These are phyloP conservation scores for Eupeodes corollae DNA, from an alignment of 1,140 invertebrate species.

Conservation along the genomic window DNA sequence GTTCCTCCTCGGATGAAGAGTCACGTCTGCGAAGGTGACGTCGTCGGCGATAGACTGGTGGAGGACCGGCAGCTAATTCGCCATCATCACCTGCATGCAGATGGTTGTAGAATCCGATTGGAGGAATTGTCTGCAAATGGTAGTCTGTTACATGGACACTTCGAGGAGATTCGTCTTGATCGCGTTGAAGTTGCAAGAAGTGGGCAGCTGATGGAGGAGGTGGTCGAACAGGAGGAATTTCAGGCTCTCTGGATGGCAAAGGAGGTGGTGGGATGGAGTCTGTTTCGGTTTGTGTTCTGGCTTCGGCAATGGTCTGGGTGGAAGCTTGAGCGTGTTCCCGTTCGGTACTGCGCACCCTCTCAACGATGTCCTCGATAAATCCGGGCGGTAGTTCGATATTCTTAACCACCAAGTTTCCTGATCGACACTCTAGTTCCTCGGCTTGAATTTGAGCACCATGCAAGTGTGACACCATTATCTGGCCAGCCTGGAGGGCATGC, in stretches of 20 bases:
- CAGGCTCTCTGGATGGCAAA: conserved; percentile 19
- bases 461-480: conserved; percentile 66
- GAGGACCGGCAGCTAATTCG: conserved; percentile 30
- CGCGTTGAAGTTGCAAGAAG: conserved; percentile 14
- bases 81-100: conserved; percentile 20
- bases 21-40: conserved; percentile 37
- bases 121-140: conserved; percentile 1
- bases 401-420: conserved; percentile 49
- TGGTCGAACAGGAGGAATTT: conserved; percentile 26
- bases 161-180: not conserved
- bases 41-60: conserved; percentile 12
- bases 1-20: conserved; percentile 42
- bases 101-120: not conserved
- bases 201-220: conserved; percentile 22
- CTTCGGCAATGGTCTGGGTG: conserved; percentile 28
- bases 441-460: conserved; percentile 51
- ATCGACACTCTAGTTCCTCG: conserved; percentile 45
- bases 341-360: conserved; percentile 24
- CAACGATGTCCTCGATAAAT: conserved; percentile 49
- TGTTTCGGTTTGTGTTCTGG: conserved; percentile 19
- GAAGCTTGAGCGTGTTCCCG: conserved; percentile 15
- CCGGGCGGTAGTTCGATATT: conserved; percentile 52
- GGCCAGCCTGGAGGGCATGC: conserved; percentile 60
- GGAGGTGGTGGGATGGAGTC: conserved; percentile 27
- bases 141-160: conserved; percentile 6